Evolutionary conservation across 2,888 invertebrate species (phyloP), one percentile per base, ranked within the genome.

Genomic region (Calliopum simillimum): DNA sequence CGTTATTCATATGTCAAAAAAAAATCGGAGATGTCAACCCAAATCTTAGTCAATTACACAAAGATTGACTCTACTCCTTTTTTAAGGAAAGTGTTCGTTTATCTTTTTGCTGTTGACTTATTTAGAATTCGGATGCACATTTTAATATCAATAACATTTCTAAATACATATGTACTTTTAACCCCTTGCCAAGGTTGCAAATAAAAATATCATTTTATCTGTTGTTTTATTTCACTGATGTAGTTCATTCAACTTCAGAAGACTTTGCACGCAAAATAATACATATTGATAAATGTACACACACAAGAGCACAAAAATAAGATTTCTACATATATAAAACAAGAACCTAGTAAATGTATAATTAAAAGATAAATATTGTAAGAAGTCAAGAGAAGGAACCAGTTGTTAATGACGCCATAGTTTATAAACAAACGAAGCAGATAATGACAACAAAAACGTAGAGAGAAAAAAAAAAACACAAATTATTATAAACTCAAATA

Each of bases 191-290:
- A 33, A 33, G 33, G 33, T 33, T 33, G 8, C 33, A 4, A 33
- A 4, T 33, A 33, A 33, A 33, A 33, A 33, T 8, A 8, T 33
- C 33, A 33, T 33, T 33, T 33, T 33, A 33, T 8, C 8, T 33
- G 5, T 33, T 33, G 5, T 33, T 33, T 33, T 33, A 33, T 33
- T 33, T 8, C 1, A 33, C 33, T 33, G 23, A 19, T 51, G 19
- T 41, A 53, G 64, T 64, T 64, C 64, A 41, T 53, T 64, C 64
- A 64, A 64, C 41, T 64, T 41, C 16, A 33, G 12, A 4, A 33
- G 33, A 33, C 33, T 33, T 33, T 6, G 33, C 33, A 33, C 33
- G 33, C 33, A 8, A 8, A 33, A 33, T 33, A 33, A 33, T 33
- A n/a, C n/a, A n/a, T n/a, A n/a, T n/a, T n/a, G n/a, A n/a, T 53